Base-by-base conservation (phyloP, 92 coral and sea anemone genomes). In the Phenganax marumi region DNA sequence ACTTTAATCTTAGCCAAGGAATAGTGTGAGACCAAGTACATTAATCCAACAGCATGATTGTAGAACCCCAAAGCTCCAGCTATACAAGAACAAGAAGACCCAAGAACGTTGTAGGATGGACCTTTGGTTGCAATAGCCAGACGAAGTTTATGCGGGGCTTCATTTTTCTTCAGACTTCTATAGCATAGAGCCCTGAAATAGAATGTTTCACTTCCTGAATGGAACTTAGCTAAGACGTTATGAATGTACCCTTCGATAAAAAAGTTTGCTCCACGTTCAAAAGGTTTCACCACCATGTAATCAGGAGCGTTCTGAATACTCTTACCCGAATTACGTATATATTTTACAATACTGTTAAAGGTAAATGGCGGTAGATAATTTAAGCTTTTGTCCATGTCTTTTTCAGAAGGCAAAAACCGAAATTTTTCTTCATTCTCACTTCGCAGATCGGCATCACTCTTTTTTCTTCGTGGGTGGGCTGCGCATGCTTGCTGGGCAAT, bases 11-110 rank as follows among this genome's bases (percentile, higher is more conserved):
- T n/a, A n/a, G n/a, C n/a, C 22, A 77, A 39, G 87, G 52, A 82
- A 68, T 65, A 63, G 68, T 87, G 87, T 9, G 86, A 73, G 58
- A 87, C 87, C 12, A 87, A 68, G 52, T 82, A 76, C 84, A 87
- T 75, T 24, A 87, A 56, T 11, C 73, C 90, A 2, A 87, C 49
- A 9, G 87, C 76, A 69, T 87, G 87, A 52, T 87, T 76, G 17
- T 84, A 83, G 73, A 83, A 83, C 24, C 90, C 90, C 0, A 83
- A 47, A 47, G 87, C 52, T 25, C 87, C 87, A 55, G 87, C 87
- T 1, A 83, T 84, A 87, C 89, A 86, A 47, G 86, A 60, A 74
- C 89, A 86, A 1, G 85, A n/a, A n/a, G n/a, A n/a, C n/a, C n/a
- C n/a, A n/a, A n/a, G n/a, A n/a, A n/a, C n/a, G n/a, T n/a, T n/a